phyloP scores from a whole-genome alignment of 2,888 invertebrate species.

The Zygothrica quintamaculata region DNA sequence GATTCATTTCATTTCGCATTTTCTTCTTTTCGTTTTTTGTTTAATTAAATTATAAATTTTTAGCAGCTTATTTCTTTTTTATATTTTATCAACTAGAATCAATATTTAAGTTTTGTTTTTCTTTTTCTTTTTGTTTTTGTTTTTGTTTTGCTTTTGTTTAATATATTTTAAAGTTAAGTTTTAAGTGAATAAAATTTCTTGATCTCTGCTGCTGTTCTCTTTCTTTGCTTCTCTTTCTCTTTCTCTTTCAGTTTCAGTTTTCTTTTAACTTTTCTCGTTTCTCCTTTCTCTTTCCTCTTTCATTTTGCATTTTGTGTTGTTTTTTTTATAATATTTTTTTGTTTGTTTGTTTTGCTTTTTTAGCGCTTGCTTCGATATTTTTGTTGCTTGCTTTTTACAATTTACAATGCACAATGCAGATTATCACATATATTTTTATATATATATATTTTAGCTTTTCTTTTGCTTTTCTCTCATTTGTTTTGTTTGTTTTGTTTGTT shows the following conservation, averaged over 20 bases:
- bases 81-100: constrained; percentile 9
- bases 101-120: constrained; percentile 33
- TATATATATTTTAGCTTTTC: constrained; percentile 68
- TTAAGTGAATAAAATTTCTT: constrained; percentile 42
- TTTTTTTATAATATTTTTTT: neutral
- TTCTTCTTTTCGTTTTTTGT: constrained; percentile 17
- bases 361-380: constrained; percentile 51
- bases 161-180: constrained; percentile 31
- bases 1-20: constrained; percentile 29
- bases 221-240: constrained; percentile 13
- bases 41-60: no score
- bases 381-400: constrained; percentile 59
- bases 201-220: constrained; percentile 34
- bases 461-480: constrained; percentile 10
- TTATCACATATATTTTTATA: constrained; percentile 77
- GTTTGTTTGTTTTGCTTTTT: constrained; percentile 23
- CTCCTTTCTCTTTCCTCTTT: constrained; percentile 16
- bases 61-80: constrained; percentile 10
- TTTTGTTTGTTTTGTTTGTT: constrained; percentile 24
- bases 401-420: constrained; percentile 83
- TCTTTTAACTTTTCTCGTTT: constrained; percentile 13
- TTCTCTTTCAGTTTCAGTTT: no score
- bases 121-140: constrained; percentile 19
- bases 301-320: constrained; percentile 5
- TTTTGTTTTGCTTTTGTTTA: constrained; percentile 30